A percentile compares a stretch with the other conserved stretches of the same genome.
These are phyloP conservation scores for Dendroctonus ponderosae DNA, from an alignment of 1,140 invertebrate species.

Conservation along the genomic window DNA sequence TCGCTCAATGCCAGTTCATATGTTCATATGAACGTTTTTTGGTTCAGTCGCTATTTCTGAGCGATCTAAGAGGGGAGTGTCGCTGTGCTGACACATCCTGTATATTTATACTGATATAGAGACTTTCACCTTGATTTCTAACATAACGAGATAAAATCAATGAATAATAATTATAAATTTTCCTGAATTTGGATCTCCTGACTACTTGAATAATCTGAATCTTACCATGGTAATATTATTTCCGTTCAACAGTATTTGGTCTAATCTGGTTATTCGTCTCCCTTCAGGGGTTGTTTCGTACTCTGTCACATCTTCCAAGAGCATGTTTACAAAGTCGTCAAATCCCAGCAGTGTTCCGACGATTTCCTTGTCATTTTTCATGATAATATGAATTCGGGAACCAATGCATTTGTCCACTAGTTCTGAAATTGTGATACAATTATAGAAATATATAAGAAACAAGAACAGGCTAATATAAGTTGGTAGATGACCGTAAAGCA, in stretches of 20 bases:
- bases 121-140: too few relatives aligned
- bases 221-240: constrained; percentile 98
- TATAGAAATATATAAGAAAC: constrained; percentile 4
- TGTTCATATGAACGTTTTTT: too few relatives aligned
- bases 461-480: constrained; percentile 4
- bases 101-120: too few relatives aligned
- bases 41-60: too few relatives aligned
- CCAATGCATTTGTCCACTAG: constrained; percentile 99
- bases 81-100: too few relatives aligned
- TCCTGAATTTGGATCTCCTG: too few relatives aligned
- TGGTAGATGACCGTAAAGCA: too few relatives aligned
- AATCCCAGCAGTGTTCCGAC: constrained; percentile 97
- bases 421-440: constrained; percentile 60
- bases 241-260: constrained; percentile 97
- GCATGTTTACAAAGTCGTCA: constrained; percentile 99
- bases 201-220: too few relatives aligned
- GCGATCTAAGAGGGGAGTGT: too few relatives aligned
- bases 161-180: too few relatives aligned
- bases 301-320: constrained; percentile 89
- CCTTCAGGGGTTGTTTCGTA: constrained; percentile 97
- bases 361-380: constrained; percentile 99
- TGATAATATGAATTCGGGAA: constrained; percentile 97
- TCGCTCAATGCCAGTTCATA: too few relatives aligned
- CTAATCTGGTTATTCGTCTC: constrained; percentile 91
- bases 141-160: too few relatives aligned